phyloP scores from a whole-genome alignment of 2,113 vertebrate genomes.

The Python bivittatus region DNA sequence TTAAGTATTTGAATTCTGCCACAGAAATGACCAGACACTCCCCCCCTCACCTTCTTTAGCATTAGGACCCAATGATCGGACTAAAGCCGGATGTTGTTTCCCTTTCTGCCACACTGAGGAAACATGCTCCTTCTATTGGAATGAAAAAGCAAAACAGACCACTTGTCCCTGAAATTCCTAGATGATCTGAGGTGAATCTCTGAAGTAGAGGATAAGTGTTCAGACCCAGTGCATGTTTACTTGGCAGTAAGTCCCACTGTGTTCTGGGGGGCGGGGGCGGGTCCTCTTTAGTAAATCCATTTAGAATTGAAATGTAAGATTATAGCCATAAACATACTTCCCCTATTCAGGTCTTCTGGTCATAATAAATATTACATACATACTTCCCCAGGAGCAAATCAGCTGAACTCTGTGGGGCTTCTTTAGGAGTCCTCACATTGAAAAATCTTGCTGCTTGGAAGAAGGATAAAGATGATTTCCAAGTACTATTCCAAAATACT shows the following conservation, averaged over 20 bases:
- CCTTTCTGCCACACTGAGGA: not conserved
- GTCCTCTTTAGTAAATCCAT: not conserved
- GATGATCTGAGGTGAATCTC: not conserved
- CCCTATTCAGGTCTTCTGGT: not conserved
- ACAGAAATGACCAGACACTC: not conserved
- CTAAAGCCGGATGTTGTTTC: not conserved
- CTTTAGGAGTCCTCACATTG: not conserved
- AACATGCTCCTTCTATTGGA: not conserved
- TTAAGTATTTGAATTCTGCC: not conserved
- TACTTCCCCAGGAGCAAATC: not conserved
- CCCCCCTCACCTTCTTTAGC: not conserved
- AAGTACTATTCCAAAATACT: not conserved
- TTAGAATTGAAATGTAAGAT: not conserved
- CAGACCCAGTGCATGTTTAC: not conserved
- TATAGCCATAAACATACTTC: not conserved
- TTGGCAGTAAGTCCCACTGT: not conserved
- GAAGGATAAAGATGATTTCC: not conserved
- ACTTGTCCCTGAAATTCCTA: not conserved
- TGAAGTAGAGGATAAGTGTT: not conserved
- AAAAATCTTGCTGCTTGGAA: not conserved
- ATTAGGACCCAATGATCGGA: not conserved
- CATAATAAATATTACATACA: not conserved
- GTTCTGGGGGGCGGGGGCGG: not conserved
- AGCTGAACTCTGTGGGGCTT: not conserved
- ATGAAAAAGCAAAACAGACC: not conserved